Evolutionary conservation across 1,140 invertebrate species (phyloP).

Genomic region (Scylla paramamosain): DNA sequence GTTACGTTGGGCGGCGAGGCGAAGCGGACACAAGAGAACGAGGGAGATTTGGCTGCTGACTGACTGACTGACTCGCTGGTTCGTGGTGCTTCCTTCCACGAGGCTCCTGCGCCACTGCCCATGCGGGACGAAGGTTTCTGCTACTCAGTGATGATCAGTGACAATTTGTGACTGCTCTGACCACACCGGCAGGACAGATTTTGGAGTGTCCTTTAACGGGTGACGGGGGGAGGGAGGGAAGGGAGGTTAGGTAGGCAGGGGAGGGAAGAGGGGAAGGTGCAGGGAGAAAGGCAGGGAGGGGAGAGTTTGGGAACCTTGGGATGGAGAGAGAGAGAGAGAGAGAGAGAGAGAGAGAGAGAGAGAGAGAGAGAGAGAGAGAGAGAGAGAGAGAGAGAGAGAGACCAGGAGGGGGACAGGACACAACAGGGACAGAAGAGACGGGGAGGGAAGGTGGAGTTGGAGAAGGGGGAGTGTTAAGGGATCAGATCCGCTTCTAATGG

Average conservation of each 20-base stretch:
- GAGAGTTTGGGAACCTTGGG: slow-evolving; percentile 22
- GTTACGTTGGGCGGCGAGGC: not conserved
- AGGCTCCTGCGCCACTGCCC: too few species aligned
- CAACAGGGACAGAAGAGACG: not conserved
- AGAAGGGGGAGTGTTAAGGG: slow-evolving; percentile 38
- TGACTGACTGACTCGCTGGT: too few species aligned
- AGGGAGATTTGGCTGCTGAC: not conserved
- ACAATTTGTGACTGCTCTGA: slow-evolving; percentile 47
- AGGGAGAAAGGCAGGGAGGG: not conserved
- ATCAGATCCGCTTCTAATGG: slow-evolving; percentile 72
- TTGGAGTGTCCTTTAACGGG: slow-evolving; percentile 67
- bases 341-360: not conserved
- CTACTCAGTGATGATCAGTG: slow-evolving; percentile 38
- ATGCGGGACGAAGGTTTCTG: slow-evolving; percentile 38
- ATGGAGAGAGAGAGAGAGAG: not conserved
- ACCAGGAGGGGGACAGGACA: not conserved
- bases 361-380: not conserved
- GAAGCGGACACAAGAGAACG: not conserved
- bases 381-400: not conserved
- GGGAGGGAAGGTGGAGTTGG: not conserved
- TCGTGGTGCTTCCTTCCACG: too few species aligned
- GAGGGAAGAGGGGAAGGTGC: not conserved
- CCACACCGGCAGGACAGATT: slow-evolving; percentile 51
- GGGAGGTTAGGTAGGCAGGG: not conserved
- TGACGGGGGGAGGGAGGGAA: not conserved